Percentiles rank a stretch among this genome's conserved stretches.
These are phyloP conservation scores for Thrips palmi DNA, from an alignment of 1,140 invertebrate species.

Conservation along the genomic window DNA sequence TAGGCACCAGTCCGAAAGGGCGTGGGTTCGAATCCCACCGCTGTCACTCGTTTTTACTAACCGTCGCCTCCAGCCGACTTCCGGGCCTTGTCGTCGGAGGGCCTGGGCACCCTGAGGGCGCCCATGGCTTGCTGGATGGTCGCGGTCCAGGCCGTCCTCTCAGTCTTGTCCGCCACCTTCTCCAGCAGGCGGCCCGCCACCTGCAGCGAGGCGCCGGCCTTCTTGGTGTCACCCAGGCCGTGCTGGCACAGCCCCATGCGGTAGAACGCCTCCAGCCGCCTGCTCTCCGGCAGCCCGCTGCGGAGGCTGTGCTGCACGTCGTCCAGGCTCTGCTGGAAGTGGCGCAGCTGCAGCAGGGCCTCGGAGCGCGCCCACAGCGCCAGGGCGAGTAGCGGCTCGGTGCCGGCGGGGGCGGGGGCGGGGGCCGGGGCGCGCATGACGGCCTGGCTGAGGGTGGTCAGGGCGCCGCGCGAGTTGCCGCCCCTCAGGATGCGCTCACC, in stretches of 20 bases:
- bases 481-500: slow-evolving; percentile 26
- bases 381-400: slow-evolving; percentile 25
- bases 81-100: not conserved
- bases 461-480: slow-evolving; percentile 29
- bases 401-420: slow-evolving; percentile 11
- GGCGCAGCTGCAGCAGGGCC: slow-evolving; percentile 28
- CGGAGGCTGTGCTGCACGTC: slow-evolving; percentile 40
- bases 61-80: no score
- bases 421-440: slow-evolving; percentile 38
- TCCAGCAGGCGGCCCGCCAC: not conserved
- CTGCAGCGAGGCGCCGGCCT: slow-evolving; percentile 31
- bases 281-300: slow-evolving; percentile 30
- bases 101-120: not conserved
- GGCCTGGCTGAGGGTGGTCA: slow-evolving; percentile 37
- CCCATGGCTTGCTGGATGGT: not conserved
- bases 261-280: slow-evolving; percentile 34
- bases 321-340: slow-evolving; percentile 31
- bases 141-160: not conserved
- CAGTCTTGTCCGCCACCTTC: slow-evolving; percentile 1
- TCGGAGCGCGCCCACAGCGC: slow-evolving; percentile 36
- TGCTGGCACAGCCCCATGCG: slow-evolving; percentile 40
- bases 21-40: no score
- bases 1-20: no score
- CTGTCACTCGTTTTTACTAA: no score
- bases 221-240: slow-evolving; percentile 28